Evolutionary conservation across 1,140 invertebrate species (phyloP), one percentile per base, ranked within the genome.

Genomic region (Pogonus chalceus): DNA sequence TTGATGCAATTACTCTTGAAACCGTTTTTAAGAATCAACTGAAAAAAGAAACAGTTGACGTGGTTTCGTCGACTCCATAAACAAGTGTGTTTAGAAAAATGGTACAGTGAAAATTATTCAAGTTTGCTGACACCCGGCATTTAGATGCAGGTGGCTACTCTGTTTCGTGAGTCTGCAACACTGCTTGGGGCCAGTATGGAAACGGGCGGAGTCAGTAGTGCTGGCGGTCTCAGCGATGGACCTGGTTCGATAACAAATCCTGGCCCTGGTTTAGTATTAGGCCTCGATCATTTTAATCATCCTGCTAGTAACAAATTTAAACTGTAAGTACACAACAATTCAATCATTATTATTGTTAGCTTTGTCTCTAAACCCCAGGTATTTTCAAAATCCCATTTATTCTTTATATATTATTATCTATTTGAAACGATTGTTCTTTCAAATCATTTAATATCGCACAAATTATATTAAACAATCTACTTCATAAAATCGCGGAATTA

Each of bases 121-220:
- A 7, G 26, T 14, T 31, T 14, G 26, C 26, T 31, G 7, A 31
- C 26, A 31, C 26, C n/a, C 47, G 51, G 35, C 50, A 52, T 51
- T 54, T 56, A 55, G 64, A 83, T 83, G 81, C 81, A 83, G 74
- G 81, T 83, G 65, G 81, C 81, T 62, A 83, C 79, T 68, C 65
- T 83, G 64, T 83, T 83, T 67, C 75, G 80, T 58, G 81, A 83
- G 72, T 80, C 79, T 64, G 77, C 80, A 63, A 81, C 79, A 63
- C 73, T 83, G 64, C 71, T 83, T 58, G 80, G 80, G 62, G 81
- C 80, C 59, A 76, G 74, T 50, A 82, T 73, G 65, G 72, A 80
- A 66, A 75, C 71, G 62, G 64, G 62, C 60, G 66, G 63, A 60
- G 68, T 59, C 63, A 66, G 57, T 54, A 56, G 56, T 49, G 52